Conservation (phyloP, 2,888 invertebrate species). For the Cryptocephalus moraei region DNA sequence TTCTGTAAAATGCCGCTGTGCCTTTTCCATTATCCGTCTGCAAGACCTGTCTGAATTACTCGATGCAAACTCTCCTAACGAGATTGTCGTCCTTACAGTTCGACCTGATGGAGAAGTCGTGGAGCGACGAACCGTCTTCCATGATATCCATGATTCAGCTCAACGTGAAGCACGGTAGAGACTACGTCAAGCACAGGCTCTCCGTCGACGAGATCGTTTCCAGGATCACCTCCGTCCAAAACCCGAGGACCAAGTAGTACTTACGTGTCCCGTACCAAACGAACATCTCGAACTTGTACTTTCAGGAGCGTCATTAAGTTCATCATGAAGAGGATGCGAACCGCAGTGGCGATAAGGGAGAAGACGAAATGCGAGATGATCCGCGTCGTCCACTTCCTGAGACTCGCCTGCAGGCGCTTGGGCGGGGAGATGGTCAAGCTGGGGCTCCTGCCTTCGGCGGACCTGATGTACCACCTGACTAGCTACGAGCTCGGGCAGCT, state of each 20-base stretch:
- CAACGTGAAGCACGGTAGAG: slow-evolving; percentile 32
- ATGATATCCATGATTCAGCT: slow-evolving; percentile 54
- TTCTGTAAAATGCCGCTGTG: too few species aligned
- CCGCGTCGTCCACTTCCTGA: slow-evolving; percentile 45
- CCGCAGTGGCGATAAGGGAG: slow-evolving; percentile 55
- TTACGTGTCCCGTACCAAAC: neutral
- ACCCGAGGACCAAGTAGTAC: too few species aligned
- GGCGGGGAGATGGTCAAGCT: slow-evolving; percentile 48
- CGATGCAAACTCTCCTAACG: too few species aligned
- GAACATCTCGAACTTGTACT: neutral
- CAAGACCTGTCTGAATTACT: too few species aligned
- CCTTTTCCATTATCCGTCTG: too few species aligned
- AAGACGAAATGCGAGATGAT: slow-evolving; percentile 53
- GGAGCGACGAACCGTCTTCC: slow-evolving; percentile 51
- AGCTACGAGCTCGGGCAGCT: slow-evolving; percentile 52
- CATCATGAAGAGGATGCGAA: slow-evolving; percentile 50
- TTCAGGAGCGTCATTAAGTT: slow-evolving; percentile 48
- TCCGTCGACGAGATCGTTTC: slow-evolving; percentile 40
- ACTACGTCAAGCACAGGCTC: slow-evolving; percentile 16
- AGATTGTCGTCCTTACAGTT: too few species aligned
- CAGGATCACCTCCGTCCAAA: too few species aligned
- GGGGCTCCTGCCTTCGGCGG: slow-evolving; percentile 53
- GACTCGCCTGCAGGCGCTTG: slow-evolving; percentile 48
- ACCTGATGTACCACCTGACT: slow-evolving; percentile 59
- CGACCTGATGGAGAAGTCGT: slow-evolving; percentile 54